These are phyloP conservation scores for Cuculus canorus DNA, from an alignment of 2,797 vertebrate species.

Conservation along the genomic window DNA sequence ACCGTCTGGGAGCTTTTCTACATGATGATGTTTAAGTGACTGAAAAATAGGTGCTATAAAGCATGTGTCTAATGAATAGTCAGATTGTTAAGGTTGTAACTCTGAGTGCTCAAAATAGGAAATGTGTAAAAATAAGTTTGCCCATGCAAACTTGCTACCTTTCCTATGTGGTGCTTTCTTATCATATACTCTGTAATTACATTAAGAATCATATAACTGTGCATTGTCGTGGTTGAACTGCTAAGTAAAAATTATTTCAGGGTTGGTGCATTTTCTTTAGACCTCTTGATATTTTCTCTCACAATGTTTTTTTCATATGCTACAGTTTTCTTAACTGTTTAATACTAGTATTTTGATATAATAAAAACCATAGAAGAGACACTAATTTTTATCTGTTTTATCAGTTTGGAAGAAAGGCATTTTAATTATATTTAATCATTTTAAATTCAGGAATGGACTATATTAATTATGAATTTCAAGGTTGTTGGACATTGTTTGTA, in stretches of 20 bases:
- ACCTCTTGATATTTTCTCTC: background rate
- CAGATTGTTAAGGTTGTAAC: background rate
- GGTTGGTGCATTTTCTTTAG: background rate
- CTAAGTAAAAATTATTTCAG: background rate
- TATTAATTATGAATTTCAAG: background rate
- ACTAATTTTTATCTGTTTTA: background rate
- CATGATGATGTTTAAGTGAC: background rate
- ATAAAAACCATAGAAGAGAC: background rate
- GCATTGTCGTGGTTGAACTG: background rate
- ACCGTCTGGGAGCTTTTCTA: background rate
- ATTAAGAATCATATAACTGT: background rate
- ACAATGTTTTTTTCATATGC: background rate
- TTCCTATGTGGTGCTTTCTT: background rate
- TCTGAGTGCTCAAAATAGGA: background rate
- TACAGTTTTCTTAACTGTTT: background rate
- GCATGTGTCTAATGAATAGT: background rate
- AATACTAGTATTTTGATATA: background rate
- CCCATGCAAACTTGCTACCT: background rate
- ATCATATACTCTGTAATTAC: background rate
- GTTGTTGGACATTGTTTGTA: background rate
- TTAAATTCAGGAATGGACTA: background rate
- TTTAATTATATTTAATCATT: background rate
- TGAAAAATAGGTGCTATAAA: conserved; percentile 13
- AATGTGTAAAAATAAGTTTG: background rate
- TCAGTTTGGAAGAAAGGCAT: background rate